Percentiles rank a stretch among this genome's conserved stretches.
These are phyloP conservation scores for Lacerta agilis DNA, from an alignment of 2,797 vertebrate species.

Conservation along the genomic window DNA sequence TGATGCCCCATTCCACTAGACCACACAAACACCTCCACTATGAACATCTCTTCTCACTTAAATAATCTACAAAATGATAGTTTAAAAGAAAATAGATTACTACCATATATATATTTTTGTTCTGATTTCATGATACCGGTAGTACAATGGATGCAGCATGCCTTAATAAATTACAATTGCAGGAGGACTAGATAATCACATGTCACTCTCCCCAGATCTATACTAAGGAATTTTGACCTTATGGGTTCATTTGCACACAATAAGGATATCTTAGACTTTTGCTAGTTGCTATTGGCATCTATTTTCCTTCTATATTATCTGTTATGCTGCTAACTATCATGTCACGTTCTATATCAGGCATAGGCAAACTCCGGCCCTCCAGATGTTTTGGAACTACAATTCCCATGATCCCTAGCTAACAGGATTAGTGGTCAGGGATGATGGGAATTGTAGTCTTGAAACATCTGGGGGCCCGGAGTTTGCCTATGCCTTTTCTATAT, in stretches of 20 bases:
- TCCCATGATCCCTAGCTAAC: too few species aligned
- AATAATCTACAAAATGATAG: neutral
- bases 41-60: neutral
- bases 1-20: neutral
- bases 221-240: neutral
- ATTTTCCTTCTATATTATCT: neutral
- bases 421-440: too few species aligned
- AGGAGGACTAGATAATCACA: neutral
- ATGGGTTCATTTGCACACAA: neutral
- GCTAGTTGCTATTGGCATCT: neutral
- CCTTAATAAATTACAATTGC: neutral
- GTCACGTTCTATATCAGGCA: neutral
- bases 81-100: neutral
- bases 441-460: too few species aligned
- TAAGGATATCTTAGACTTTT: neutral
- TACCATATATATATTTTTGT: neutral
- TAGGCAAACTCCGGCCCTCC: too few species aligned
- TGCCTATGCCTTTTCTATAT: too few species aligned
- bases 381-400: too few species aligned
- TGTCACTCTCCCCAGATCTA: neutral
- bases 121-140: neutral
- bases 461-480: too few species aligned
- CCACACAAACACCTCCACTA: neutral
- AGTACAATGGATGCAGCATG: neutral
- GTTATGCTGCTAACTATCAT: neutral